Evolutionary conservation across 2,888 invertebrate species (phyloP), one percentile per base, ranked within the genome.

Genomic region (Eledona agricola): DNA sequence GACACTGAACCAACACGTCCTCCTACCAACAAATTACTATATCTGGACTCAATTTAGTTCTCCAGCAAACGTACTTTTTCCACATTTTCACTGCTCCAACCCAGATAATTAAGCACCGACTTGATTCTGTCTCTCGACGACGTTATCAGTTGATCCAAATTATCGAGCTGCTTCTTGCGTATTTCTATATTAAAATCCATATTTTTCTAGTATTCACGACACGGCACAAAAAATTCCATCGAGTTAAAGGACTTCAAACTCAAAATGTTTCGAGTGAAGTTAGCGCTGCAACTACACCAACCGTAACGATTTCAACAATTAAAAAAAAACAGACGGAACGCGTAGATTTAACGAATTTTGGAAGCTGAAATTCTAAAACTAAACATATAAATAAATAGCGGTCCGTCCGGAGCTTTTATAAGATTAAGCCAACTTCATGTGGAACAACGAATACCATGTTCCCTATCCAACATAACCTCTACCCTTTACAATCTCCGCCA

Each of bases 101-200:
- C 70, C 34, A 77, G 57, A 31, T 62, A 64, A 10, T 70, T 63
- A 6, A 76, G 60, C 51, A 75, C 65, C 7, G 71, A 66, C 31
- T 74, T 62, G 4, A 77, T 65, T 64, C 69, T 71, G 35, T 70
- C 64, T 58, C 68, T 70, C n/a, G 75, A 72, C 1, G 72, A 69
- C 31, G 67, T 62, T 37, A 77, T 72, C 57, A 73, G 75, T 52
- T 75, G 73, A 51, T 74, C 70, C 55, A 77, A 67, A 63, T 71
- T 75, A 55, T 74, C 67, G 40, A 77, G 58, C 58, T 77, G 76
- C 55, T 74, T 75, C 55, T 72, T 70, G 55, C 77, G 66, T 43
- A 73, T 69, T 64, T 75, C 73, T 55, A 74, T 71, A 60, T 75
- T 76, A 62, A 75, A 70, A 65, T 74, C 73, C 76, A 76, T 76